Conservation (phyloP, 2,888 invertebrate species). For the Caenorhabditis sp. region DNA sequence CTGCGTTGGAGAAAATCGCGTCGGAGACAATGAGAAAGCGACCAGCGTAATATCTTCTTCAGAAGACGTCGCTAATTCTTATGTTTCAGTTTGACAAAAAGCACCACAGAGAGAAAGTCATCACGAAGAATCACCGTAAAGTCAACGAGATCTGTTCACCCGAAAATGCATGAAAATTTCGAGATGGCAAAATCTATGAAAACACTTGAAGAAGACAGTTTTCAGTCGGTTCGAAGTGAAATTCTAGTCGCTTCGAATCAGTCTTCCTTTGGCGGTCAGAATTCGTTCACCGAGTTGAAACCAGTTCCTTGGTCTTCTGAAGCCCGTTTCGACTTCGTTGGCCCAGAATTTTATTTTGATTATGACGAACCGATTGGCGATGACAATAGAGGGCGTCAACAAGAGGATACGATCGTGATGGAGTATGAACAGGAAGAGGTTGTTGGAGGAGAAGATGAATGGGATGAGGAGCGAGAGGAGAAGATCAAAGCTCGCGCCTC, state of each 20-base stretch:
- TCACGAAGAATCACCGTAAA: too few species aligned
- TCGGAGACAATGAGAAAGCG: slow-evolving; percentile 1
- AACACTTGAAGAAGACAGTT: too few species aligned
- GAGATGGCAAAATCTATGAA: too few species aligned
- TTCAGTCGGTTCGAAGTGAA: too few species aligned
- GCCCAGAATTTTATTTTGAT: not conserved
- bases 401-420: slow-evolving; percentile 7
- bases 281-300: not conserved
- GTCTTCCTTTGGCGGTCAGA: too few species aligned
- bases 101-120: not conserved
- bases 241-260: not conserved
- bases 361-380: too few species aligned
- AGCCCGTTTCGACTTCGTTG: not conserved
- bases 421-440: slow-evolving; percentile 1
- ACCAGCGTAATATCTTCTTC: not conserved
- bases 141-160: too few species aligned
- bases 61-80: too few species aligned
- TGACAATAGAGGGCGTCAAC: not conserved
- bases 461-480: not conserved
- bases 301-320: not conserved
- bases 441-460: not conserved
- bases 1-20: not conserved
- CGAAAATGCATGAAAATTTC: too few species aligned
- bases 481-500: not conserved
- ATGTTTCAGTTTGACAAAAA: not conserved